A percentile compares a stretch with the other conserved stretches of the same genome.
phyloP scores from a whole-genome alignment of 2,888 invertebrate genomes.

The Apotomis capreana region DNA sequence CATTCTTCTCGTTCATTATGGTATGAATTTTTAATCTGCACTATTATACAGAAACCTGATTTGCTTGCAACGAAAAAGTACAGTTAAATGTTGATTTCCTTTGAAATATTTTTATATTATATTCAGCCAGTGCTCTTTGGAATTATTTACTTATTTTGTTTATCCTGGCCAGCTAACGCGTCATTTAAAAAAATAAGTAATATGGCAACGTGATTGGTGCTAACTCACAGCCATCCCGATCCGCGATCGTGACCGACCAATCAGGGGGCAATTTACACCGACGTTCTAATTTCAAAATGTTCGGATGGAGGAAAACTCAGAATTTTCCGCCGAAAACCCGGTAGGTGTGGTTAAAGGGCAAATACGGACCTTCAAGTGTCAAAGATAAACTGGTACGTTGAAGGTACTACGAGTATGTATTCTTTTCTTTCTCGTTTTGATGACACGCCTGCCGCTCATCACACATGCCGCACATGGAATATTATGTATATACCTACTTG shows the following conservation, averaged over 20 bases:
- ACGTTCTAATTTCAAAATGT: constrained; percentile 34
- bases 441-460: too few species aligned
- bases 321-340: constrained; percentile 29
- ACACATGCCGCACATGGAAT: too few species aligned
- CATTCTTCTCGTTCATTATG: not conserved
- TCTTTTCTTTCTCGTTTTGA: too few species aligned
- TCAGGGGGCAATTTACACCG: constrained; percentile 28
- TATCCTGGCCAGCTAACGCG: constrained; percentile 19
- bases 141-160: constrained; percentile 24
- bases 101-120: constrained; percentile 4
- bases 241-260: constrained; percentile 36
- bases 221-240: constrained; percentile 36
- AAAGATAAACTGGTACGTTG: not conserved
- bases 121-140: not conserved
- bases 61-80: not conserved
- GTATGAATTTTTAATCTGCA: constrained; percentile 14
- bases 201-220: constrained; percentile 34
- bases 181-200: constrained; percentile 25
- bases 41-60: constrained; percentile 17
- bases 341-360: constrained; percentile 14
- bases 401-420: too few species aligned
- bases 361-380: not conserved
- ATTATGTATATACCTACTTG: too few species aligned
- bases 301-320: constrained; percentile 30
- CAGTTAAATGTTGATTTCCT: not conserved